A percentile compares a stretch with the other conserved stretches of the same genome.
phyloP scores from a whole-genome alignment of 2,888 invertebrate genomes.

The Eueremaeus valkanovi region DNA sequence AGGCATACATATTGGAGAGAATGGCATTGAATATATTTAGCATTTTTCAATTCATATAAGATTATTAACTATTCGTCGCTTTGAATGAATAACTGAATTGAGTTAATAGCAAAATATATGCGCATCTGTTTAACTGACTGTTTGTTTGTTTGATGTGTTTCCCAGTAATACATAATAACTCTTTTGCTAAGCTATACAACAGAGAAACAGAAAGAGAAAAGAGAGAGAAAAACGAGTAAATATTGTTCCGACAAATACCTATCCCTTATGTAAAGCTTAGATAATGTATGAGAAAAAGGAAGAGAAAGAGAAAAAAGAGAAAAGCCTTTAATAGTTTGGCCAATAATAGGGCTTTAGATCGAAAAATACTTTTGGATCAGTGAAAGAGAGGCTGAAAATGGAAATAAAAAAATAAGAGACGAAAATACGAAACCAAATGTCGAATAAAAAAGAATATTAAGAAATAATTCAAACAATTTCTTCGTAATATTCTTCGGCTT shows the following conservation, averaged over 20 bases:
- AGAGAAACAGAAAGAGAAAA: not conserved
- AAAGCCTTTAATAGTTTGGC: slow-evolving; percentile 15
- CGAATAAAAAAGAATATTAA: not conserved
- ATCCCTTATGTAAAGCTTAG: slow-evolving; percentile 25
- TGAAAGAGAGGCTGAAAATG: not conserved
- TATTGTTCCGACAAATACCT: slow-evolving; percentile 33
- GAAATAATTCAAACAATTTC: not conserved
- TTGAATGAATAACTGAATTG: not conserved
- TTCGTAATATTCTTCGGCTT: not conserved
- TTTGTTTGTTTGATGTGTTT: not conserved
- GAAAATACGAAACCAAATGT: not conserved
- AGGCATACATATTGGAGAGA: too few species aligned
- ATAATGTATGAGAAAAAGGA: slow-evolving; percentile 1
- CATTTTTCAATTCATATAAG: not conserved
- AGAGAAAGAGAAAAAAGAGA: not conserved
- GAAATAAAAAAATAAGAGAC: not conserved
- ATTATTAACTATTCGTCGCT: not conserved
- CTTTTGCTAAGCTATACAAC: slow-evolving; percentile 2
- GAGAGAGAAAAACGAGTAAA: slow-evolving; percentile 7
- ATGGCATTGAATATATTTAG: too few species aligned
- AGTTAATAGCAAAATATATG: not conserved
- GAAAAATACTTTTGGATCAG: not conserved
- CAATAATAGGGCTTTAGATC: slow-evolving; percentile 15
- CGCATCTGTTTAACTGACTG: not conserved
- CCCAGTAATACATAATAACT: not conserved